Evolutionary conservation across 2,797 vertebrate species (phyloP).

Genomic region (Calcarius lapponicus): DNA sequence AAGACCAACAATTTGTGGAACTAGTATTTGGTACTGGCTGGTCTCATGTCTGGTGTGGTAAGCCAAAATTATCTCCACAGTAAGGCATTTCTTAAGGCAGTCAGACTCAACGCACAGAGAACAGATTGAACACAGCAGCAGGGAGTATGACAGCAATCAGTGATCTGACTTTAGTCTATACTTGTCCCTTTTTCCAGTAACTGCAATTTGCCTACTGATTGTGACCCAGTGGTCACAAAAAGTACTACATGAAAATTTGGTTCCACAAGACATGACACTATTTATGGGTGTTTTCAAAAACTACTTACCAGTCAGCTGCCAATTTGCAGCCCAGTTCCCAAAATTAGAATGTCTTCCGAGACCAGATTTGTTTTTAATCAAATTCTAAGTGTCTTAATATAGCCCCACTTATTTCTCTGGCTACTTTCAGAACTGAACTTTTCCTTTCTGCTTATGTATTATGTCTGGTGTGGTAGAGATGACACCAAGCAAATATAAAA

Average conservation of each 20-base stretch:
- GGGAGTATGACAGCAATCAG: not conserved
- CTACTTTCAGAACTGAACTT: not conserved
- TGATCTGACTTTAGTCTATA: not conserved
- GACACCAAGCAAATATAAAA: not conserved
- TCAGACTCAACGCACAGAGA: not conserved
- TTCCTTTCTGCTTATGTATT: not conserved
- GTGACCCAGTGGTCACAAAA: not conserved
- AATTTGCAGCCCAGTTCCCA: not conserved
- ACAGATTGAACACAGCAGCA: not conserved
- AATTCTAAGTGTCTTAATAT: not conserved
- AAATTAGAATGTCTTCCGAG: not conserved
- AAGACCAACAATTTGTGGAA: not conserved
- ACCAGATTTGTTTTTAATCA: not conserved
- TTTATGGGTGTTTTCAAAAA: not conserved
- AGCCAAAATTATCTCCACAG: not conserved
- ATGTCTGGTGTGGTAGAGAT: fast-evolving
- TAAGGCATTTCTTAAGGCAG: not conserved
- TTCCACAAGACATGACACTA: not conserved
- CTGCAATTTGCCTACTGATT: not conserved
- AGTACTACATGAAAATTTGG: not conserved
- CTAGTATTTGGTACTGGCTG: not conserved
- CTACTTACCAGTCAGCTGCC: not conserved
- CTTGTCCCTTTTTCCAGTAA: not conserved
- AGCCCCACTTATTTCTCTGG: not conserved
- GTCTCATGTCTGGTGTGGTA: not conserved